Conservation (phyloP, 1,140 invertebrate genomes). For the Holcopasites calliopsidis region DNA sequence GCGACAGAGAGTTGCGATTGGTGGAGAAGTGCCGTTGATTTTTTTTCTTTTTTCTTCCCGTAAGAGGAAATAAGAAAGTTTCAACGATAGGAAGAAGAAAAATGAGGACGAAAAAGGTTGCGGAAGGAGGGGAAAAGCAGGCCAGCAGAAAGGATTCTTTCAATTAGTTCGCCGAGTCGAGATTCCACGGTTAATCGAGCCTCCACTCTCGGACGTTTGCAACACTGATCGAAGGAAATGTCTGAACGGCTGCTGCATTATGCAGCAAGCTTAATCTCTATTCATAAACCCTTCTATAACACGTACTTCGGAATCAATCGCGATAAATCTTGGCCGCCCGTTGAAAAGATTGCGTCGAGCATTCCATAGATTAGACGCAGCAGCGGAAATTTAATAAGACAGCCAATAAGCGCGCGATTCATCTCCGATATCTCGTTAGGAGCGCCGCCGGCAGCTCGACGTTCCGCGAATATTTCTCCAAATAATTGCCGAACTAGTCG, state of each 20-base stretch:
- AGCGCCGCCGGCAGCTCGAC: neutral
- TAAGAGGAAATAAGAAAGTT: no score
- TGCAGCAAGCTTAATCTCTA: conserved; percentile 64
- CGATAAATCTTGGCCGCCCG: neutral
- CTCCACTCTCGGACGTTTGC: conserved; percentile 31
- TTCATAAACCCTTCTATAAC: conserved; percentile 51
- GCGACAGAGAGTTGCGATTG: no score
- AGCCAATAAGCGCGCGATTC: neutral
- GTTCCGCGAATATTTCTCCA: neutral
- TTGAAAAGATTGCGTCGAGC: neutral
- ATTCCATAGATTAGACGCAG: neutral
- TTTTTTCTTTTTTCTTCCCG: no score
- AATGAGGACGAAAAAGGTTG: neutral
- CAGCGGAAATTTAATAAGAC: neutral
- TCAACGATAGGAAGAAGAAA: no score
- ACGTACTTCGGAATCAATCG: conserved; percentile 8
- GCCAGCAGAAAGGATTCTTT: conserved; percentile 37
- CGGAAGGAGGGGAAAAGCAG: neutral
- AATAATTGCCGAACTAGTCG: neutral
- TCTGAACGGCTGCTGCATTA: conserved; percentile 55
- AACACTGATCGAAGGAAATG: conserved; percentile 24
- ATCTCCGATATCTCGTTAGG: no score
- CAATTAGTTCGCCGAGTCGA: conserved; percentile 59
- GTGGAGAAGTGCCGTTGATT: no score
- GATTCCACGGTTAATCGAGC: conserved; percentile 49